Evolutionary conservation across 2,113 vertebrate genomes (phyloP).

Genomic region (Callithrix jacchus): DNA sequence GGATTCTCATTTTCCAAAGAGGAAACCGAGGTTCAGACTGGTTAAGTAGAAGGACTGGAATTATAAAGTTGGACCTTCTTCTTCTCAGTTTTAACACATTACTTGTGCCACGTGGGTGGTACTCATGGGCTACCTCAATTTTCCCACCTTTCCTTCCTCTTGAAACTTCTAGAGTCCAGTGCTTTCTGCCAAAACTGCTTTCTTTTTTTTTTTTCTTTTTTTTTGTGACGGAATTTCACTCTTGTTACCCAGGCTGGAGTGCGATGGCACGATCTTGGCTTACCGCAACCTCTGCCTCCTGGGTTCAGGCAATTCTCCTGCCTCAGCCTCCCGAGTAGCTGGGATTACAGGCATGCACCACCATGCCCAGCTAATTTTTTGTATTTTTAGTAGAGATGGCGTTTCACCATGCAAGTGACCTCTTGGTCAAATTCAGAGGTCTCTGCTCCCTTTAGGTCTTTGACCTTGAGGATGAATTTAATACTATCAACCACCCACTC

Average conservation of each 20-base stretch:
- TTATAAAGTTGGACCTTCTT: constrained; percentile 3
- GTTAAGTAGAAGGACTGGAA: not conserved
- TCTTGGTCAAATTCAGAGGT: constrained; percentile 32
- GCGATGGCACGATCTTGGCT: too few relatives aligned
- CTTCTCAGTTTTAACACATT: not conserved
- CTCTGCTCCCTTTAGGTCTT: constrained; percentile 43
- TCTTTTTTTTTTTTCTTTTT: not conserved
- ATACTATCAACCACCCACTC: constrained; percentile 22
- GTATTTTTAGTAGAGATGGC: too few relatives aligned
- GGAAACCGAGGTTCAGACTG: not conserved
- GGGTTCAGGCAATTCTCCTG: too few relatives aligned
- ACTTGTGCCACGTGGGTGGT: not conserved
- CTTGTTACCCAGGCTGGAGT: too few relatives aligned
- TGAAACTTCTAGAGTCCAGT: not conserved
- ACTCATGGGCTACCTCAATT: not conserved
- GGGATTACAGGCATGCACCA: too few relatives aligned
- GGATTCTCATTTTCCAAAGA: not conserved
- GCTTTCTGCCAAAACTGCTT: constrained; percentile 8
- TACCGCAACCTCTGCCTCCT: too few relatives aligned
- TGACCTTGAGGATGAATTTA: constrained; percentile 49
- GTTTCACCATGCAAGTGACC: not conserved
- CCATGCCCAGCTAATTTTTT: too few relatives aligned
- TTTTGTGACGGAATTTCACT: too few relatives aligned
- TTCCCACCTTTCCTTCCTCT: not conserved
- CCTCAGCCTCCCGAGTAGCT: too few relatives aligned